A percentile compares a stretch with the other conserved stretches of the same genome.
Evolutionary conservation across 2,113 vertebrate genomes (phyloP).

Genomic region (Fulica atra): DNA sequence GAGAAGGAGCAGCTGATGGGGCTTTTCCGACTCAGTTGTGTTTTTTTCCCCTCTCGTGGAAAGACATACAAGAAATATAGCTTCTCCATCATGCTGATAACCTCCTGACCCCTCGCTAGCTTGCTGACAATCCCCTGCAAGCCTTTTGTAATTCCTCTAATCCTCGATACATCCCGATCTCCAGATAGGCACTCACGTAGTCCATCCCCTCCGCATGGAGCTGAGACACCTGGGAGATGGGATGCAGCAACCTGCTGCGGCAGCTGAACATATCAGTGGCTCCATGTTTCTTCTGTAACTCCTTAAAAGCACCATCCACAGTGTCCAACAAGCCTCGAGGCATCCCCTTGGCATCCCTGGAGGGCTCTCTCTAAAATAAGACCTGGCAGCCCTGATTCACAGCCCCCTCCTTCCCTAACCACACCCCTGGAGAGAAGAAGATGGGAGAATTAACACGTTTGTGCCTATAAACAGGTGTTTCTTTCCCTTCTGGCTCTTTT

Average conservation of each 20-base stretch:
- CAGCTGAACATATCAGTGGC: fast-evolving
- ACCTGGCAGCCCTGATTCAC: neutral
- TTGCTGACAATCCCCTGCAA: neutral
- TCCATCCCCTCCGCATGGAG: neutral
- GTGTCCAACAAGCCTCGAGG: fast-evolving
- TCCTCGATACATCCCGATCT: neutral
- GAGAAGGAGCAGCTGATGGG: neutral
- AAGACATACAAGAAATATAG: neutral
- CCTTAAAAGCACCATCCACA: neutral
- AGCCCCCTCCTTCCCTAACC: neutral
- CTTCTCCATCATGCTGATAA: neutral
- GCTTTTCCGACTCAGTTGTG: neutral
- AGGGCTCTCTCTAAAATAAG: neutral
- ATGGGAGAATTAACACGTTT: neutral
- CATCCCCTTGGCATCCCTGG: neutral
- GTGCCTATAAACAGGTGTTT: neutral
- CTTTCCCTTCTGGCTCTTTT: neutral
- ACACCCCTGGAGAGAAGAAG: neutral
- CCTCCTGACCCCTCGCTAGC: neutral
- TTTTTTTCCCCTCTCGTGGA: neutral
- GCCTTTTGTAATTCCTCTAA: slow-evolving; percentile 43
- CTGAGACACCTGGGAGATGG: neutral
- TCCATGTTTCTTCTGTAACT: neutral
- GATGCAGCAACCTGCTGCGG: neutral
- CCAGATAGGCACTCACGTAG: neutral